phyloP scores from a whole-genome alignment of 2,113 vertebrate species.

The Willisornis vidua region DNA sequence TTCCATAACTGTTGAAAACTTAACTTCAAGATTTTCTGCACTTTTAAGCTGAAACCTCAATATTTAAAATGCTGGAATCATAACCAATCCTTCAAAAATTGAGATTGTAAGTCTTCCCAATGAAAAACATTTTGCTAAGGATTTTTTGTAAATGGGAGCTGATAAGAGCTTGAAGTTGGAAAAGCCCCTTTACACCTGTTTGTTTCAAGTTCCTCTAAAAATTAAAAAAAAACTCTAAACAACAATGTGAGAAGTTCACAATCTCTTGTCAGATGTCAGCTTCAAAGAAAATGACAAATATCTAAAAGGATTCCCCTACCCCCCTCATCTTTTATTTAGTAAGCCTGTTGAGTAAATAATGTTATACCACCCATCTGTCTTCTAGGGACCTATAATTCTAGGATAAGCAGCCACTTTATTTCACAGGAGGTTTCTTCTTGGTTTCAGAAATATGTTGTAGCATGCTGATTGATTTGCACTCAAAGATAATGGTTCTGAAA shows the following conservation, averaged over 20 bases:
- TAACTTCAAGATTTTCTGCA: not conserved
- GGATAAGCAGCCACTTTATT: slow-evolving; percentile 13
- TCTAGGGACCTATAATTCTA: not conserved
- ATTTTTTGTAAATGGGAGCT: not conserved
- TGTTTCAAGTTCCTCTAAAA: not conserved
- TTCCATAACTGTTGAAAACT: not conserved
- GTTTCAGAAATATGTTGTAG: slow-evolving; percentile 51
- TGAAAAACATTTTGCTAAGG: not conserved
- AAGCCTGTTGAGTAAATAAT: not conserved
- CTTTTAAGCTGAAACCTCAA: not conserved
- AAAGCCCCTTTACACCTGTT: not conserved
- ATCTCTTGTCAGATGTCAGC: not conserved
- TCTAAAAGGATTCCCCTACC: not conserved
- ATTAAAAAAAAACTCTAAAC: not conserved
- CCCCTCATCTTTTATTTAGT: not conserved
- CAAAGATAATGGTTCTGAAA: slow-evolving; percentile 57
- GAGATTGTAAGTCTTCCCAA: not conserved
- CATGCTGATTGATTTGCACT: slow-evolving; percentile 49
- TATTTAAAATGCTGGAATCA: not conserved
- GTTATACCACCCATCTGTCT: not conserved
- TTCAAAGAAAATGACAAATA: not conserved
- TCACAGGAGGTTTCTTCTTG: not conserved
- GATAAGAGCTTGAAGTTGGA: not conserved
- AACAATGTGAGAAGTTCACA: not conserved
- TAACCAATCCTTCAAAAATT: not conserved